Evolutionary conservation across 2,113 vertebrate genomes (phyloP).

Genomic region (Athene cunicularia): DNA sequence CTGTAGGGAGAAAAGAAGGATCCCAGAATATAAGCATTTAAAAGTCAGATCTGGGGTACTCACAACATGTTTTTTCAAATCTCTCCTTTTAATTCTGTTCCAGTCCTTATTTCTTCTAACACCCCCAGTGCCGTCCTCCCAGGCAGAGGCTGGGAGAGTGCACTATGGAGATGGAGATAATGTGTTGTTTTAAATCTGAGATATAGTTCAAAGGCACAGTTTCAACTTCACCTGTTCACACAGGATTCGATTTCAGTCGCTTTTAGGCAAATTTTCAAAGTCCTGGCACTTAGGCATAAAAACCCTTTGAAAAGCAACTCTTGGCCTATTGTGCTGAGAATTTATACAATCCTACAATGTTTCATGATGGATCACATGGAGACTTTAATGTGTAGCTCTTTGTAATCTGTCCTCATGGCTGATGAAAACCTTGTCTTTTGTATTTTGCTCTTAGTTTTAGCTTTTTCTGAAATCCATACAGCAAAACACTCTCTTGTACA

Average conservation of each 20-base stretch:
- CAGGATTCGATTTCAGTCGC: not conserved
- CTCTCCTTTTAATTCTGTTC: not conserved
- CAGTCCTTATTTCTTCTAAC: not conserved
- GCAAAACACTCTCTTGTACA: not conserved
- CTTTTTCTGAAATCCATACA: not conserved
- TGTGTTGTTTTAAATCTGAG: not conserved
- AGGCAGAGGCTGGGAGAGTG: fast-evolving
- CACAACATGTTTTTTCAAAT: not conserved
- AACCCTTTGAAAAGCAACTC: constrained; percentile 21
- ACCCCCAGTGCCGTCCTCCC: not conserved
- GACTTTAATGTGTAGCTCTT: constrained; percentile 34
- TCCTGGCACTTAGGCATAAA: not conserved
- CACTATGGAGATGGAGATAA: not conserved
- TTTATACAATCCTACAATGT: not conserved
- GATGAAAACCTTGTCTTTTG: not conserved
- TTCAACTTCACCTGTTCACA: constrained; percentile 3
- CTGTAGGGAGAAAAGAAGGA: not conserved
- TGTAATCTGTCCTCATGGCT: constrained; percentile 2
- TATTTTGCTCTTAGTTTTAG: not conserved
- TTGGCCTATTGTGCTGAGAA: constrained; percentile 1
- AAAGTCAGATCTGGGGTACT: not conserved
- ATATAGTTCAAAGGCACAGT: not conserved
- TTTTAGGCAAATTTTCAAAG: constrained; percentile 52
- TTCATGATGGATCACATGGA: constrained; percentile 7
- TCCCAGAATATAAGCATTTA: not conserved